phyloP scores from a whole-genome alignment of 1,140 invertebrate genomes.

The Venturia canescens region DNA sequence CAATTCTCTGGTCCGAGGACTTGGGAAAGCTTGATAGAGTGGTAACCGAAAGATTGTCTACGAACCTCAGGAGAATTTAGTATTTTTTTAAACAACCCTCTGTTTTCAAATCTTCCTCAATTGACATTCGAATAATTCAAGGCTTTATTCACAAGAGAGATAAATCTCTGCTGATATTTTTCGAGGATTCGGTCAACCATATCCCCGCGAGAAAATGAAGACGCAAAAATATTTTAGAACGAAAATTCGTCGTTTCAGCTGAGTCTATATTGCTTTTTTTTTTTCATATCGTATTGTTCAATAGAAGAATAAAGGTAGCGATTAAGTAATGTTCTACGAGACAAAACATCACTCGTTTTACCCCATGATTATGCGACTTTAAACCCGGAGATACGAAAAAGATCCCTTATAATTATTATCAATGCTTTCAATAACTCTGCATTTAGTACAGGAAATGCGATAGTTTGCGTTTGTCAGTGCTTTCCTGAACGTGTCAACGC shows the following conservation, averaged over 20 bases:
- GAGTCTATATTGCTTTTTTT: no score
- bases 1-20: constrained; percentile 48
- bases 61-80: background rate
- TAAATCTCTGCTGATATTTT: no score
- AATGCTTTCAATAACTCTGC: no score
- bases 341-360: background rate
- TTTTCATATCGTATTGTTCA: no score
- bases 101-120: constrained; percentile 57
- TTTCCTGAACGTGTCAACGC: constrained; percentile 33
- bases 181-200: no score
- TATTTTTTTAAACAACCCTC: background rate
- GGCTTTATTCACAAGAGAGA: background rate
- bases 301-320: background rate
- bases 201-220: no score
- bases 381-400: no score
- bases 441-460: background rate
- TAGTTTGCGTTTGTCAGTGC: background rate
- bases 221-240: no score
- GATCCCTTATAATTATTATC: no score
- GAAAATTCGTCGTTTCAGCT: no score
- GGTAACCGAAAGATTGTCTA: constrained; percentile 12
- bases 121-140: background rate
- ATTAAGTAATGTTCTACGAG: background rate
- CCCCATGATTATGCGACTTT: background rate
- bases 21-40: constrained; percentile 7